Evolutionary conservation across 2,797 vertebrate species (phyloP).

Genomic region (Scolopax rusticola): DNA sequence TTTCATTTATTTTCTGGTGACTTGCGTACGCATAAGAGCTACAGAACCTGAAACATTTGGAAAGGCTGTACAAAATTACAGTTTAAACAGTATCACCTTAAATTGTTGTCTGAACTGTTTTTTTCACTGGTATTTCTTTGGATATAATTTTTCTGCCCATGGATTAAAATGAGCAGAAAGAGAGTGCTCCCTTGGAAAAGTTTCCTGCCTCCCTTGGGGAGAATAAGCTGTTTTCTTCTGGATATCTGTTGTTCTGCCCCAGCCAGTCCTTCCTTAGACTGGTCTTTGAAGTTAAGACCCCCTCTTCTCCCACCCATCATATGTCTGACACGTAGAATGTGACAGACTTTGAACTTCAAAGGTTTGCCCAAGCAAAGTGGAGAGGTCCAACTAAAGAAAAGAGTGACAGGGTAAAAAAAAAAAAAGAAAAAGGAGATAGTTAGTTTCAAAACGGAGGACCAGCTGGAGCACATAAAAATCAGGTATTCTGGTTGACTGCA

Average conservation of each 20-base stretch:
- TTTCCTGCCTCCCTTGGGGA: not conserved
- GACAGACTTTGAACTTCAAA: conserved; percentile 46
- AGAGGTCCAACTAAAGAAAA: not conserved
- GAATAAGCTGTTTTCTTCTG: conserved; percentile 35
- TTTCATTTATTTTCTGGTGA: not conserved
- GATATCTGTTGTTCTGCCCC: conserved; percentile 23
- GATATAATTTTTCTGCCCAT: conserved; percentile 7
- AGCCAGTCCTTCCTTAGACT: not conserved
- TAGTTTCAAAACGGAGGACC: not conserved
- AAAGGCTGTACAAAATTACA: not conserved
- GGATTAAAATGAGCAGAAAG: conserved; percentile 30
- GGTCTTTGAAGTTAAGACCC: conserved; percentile 41
- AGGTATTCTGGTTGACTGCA: not conserved
- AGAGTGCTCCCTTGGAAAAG: not conserved
- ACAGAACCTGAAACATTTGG: not conserved
- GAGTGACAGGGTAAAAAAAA: rapidly evolving
- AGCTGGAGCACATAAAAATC: not conserved
- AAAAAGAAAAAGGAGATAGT: not conserved
- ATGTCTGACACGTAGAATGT: not conserved
- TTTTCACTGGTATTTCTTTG: conserved; percentile 53
- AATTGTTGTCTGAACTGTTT: not conserved
- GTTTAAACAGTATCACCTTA: not conserved
- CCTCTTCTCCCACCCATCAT: not conserved
- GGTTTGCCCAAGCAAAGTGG: not conserved
- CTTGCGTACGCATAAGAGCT: not conserved